These are phyloP conservation scores for Ectemnius lituratus DNA, from an alignment of 2,888 invertebrate species.

Conservation along the genomic window DNA sequence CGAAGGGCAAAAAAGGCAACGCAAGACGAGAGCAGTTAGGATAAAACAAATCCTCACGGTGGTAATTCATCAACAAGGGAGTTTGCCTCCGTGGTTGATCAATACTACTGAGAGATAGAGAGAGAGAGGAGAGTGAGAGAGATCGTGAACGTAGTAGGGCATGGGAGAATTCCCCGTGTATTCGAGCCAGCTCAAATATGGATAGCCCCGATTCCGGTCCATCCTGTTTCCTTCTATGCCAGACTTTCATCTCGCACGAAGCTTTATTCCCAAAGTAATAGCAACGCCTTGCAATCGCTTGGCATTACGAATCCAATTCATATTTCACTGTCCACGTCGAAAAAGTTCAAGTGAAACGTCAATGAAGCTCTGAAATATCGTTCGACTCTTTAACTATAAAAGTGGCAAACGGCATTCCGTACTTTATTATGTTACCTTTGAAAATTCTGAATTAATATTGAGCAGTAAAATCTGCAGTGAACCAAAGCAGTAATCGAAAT, in stretches of 20 bases:
- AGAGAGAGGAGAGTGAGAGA: constrained; percentile 12
- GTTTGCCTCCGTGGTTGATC: constrained; percentile 41
- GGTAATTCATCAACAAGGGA: constrained; percentile 33
- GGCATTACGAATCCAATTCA: too few species aligned
- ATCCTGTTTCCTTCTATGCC: not conserved
- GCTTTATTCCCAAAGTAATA: constrained; percentile 7
- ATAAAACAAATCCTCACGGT: constrained; percentile 27
- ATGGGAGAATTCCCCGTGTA: constrained; percentile 22
- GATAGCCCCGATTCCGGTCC: constrained; percentile 28
- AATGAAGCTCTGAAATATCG: too few species aligned
- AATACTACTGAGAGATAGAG: constrained; percentile 40
- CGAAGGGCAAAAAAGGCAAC: not conserved
- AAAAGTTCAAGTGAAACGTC: too few species aligned
- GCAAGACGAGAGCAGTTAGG: constrained; percentile 15
- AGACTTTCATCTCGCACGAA: constrained; percentile 28
- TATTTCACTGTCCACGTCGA: too few species aligned
- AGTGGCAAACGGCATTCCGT: too few species aligned
- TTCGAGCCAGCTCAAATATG: constrained; percentile 39
- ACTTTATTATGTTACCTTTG: too few species aligned
- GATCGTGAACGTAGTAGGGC: constrained; percentile 10
- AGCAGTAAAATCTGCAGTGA: too few species aligned
- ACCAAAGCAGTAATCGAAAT: too few species aligned
- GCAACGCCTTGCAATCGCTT: not conserved
- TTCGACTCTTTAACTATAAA: too few species aligned
- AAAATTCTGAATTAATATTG: too few species aligned